These are phyloP conservation scores for Clarias magur DNA, from an alignment of 2,113 vertebrate species.

Conservation along the genomic window DNA sequence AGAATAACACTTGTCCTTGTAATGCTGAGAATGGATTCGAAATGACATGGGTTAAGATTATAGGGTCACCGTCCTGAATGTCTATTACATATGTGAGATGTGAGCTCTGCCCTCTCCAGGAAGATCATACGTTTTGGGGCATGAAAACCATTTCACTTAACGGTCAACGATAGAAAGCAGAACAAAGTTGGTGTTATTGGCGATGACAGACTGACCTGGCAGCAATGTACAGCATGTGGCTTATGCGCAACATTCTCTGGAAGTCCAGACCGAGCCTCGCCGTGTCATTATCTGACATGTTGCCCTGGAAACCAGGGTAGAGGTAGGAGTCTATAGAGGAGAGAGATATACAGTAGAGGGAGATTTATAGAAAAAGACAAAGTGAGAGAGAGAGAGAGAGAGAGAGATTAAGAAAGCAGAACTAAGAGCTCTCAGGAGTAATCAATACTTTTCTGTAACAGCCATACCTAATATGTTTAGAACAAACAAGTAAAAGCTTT, in stretches of 20 bases:
- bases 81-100: neutral
- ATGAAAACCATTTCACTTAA: neutral
- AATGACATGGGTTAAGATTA: neutral
- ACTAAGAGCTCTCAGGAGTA: slow-evolving; percentile 23
- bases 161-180: neutral
- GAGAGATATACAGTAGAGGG: neutral
- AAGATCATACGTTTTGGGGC: neutral
- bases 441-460: slow-evolving; percentile 24
- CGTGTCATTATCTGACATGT: slow-evolving; percentile 81
- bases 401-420: slow-evolving; percentile 4
- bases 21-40: neutral
- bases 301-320: slow-evolving; percentile 83
- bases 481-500: slow-evolving; percentile 39
- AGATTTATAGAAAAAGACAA: neutral
- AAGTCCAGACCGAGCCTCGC: slow-evolving; percentile 85
- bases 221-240: slow-evolving; percentile 85
- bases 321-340: slow-evolving; percentile 72
- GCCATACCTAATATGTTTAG: slow-evolving; percentile 23
- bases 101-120: neutral
- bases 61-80: neutral
- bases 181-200: neutral
- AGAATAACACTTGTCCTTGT: neutral
- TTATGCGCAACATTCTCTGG: slow-evolving; percentile 88
- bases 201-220: slow-evolving; percentile 78
- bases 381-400: neutral